Evolutionary conservation across 2,113 vertebrate genomes (phyloP).

Genomic region (Parus major): DNA sequence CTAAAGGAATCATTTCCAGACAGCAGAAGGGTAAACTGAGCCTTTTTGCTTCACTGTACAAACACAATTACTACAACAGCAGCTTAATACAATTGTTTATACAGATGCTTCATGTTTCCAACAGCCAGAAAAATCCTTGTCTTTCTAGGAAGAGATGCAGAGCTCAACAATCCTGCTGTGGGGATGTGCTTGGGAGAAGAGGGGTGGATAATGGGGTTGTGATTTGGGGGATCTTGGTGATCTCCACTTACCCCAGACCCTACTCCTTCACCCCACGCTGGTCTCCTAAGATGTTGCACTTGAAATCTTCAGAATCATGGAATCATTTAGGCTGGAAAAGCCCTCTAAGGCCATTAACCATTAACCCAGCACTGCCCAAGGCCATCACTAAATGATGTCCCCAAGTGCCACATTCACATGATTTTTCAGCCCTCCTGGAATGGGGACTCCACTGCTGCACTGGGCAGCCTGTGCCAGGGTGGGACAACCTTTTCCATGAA

Average conservation of each 20-base stretch:
- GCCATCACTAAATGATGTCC: neutral
- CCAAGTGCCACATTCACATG: neutral
- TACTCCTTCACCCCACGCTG: neutral
- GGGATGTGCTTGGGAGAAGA: neutral
- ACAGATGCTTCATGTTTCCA: neutral
- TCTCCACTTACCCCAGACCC: neutral
- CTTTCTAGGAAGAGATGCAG: neutral
- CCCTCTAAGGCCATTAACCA: neutral
- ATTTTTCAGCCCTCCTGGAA: neutral
- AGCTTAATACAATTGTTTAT: conserved; percentile 45
- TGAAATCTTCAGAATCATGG: neutral
- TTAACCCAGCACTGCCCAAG: neutral
- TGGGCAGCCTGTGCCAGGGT: neutral
- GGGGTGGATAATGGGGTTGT: neutral
- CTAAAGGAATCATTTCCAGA: conserved; percentile 62
- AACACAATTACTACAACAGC: conserved; percentile 55
- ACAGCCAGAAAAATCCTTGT: neutral
- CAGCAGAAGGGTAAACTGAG: conserved; percentile 44
- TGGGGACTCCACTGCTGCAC: neutral
- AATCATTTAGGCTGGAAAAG: neutral
- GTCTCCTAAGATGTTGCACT: neutral
- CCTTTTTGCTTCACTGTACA: conserved; percentile 56
- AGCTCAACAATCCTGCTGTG: neutral
- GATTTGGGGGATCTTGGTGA: neutral
- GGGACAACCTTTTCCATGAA: neutral